Conservation (phyloP, 2,888 invertebrate species). For the Phalera bucephala region DNA sequence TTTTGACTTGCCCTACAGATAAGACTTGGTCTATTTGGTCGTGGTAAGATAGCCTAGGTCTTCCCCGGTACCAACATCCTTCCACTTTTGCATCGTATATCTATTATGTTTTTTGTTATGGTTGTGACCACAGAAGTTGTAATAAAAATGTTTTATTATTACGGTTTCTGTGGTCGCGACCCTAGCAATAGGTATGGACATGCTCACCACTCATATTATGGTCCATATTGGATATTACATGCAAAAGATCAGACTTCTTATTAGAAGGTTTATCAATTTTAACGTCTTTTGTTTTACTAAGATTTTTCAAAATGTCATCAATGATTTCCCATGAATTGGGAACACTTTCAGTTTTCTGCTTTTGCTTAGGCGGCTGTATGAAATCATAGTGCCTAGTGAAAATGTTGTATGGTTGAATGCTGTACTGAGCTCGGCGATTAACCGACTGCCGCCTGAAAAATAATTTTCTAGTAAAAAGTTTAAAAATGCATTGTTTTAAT, state of each 20-base stretch:
- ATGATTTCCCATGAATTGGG: conserved; percentile 35
- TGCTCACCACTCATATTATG: conserved; percentile 50
- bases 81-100: too few relatives aligned
- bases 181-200: too few relatives aligned
- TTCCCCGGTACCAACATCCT: too few relatives aligned
- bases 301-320: conserved; percentile 42
- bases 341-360: conserved; percentile 3
- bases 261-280: conserved; percentile 12
- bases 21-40: too few relatives aligned
- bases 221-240: conserved; percentile 36
- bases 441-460: conserved; percentile 4
- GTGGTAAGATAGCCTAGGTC: too few relatives aligned
- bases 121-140: too few relatives aligned
- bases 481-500: too few relatives aligned
- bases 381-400: conserved; percentile 4
- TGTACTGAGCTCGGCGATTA: not conserved
- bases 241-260: conserved; percentile 28
- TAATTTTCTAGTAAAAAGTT: not conserved
- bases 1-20: too few relatives aligned
- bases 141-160: too few relatives aligned
- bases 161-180: too few relatives aligned
- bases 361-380: not conserved
- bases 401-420: conserved; percentile 1
- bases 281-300: conserved; percentile 28
- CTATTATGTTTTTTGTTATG: too few relatives aligned